A percentile compares a stretch with the other conserved stretches of the same genome.
Evolutionary conservation across 2,113 vertebrate genomes (phyloP).

Genomic region (Ophthalmotilapia sp.): DNA sequence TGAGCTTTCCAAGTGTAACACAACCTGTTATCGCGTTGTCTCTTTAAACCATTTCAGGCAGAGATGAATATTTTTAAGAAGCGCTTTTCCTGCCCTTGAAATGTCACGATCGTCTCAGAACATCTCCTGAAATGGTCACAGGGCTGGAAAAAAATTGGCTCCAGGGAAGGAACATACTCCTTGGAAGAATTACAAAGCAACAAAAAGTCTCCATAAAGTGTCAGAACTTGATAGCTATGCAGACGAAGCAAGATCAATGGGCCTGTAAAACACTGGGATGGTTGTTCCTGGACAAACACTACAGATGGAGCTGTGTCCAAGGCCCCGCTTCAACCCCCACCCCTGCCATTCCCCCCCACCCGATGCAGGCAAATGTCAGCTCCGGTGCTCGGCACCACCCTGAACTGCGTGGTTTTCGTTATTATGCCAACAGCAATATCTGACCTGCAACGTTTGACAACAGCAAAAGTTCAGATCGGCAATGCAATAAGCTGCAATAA

Average conservation of each 20-base stretch:
- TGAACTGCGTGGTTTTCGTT: conserved; percentile 13
- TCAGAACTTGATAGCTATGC: conserved; percentile 22
- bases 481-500: not conserved
- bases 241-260: conserved; percentile 25
- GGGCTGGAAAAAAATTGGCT: conserved; percentile 10
- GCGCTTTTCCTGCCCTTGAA: conserved; percentile 8
- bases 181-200: conserved; percentile 50
- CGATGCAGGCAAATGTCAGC: conserved; percentile 14
- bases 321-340: not conserved
- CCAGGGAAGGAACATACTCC: conserved; percentile 30
- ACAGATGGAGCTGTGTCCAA: conserved; percentile 29
- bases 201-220: conserved; percentile 39
- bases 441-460: not conserved
- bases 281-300: conserved; percentile 32
- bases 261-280: conserved; percentile 35
- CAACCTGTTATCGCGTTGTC: not conserved
- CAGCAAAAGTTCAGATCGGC: not conserved
- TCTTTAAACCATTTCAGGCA: not conserved
- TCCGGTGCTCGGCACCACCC: conserved; percentile 1
- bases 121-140: conserved; percentile 37
- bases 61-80: not conserved
- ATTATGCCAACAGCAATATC: not conserved
- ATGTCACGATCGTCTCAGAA: conserved; percentile 14
- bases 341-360: not conserved
- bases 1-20: conserved; percentile 26